These are phyloP conservation scores for Odocoileus hemionus DNA, from an alignment of 2,113 vertebrate genomes.

Conservation along the genomic window DNA sequence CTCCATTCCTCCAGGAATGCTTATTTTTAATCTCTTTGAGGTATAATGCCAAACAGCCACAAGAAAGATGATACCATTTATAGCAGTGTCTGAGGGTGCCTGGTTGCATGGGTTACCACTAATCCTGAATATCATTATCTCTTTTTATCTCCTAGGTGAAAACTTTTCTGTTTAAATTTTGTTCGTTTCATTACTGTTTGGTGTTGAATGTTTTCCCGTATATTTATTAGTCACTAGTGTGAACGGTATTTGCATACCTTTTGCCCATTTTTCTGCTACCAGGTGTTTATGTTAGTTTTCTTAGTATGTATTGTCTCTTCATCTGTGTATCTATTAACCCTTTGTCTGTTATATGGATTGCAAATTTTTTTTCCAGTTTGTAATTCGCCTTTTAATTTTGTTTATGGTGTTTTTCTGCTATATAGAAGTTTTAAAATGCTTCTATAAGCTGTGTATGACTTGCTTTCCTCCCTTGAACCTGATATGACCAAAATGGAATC, in stretches of 20 bases:
- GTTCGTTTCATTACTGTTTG: neutral
- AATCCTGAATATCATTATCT: neutral
- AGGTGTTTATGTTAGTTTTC: neutral
- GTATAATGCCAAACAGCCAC: neutral
- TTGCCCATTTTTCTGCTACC: neutral
- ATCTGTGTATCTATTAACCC: neutral
- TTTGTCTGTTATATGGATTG: neutral
- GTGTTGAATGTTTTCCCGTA: neutral
- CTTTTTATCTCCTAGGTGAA: neutral
- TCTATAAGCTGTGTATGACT: neutral
- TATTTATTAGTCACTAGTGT: neutral
- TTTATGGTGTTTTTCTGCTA: neutral
- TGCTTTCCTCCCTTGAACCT: neutral
- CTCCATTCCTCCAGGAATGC: constrained; percentile 69
- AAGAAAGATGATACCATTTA: neutral
- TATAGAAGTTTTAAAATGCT: neutral
- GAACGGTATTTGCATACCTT: neutral
- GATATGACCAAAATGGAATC: neutral
- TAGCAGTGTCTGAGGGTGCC: neutral
- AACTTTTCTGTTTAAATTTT: neutral
- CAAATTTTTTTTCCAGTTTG: neutral
- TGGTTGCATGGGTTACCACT: neutral
- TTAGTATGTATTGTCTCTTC: neutral
- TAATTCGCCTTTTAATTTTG: neutral
- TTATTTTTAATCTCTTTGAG: neutral